Base-by-base conservation (phyloP, 2,113 vertebrate genomes). In the Ictidomys tridecemlineatus region DNA sequence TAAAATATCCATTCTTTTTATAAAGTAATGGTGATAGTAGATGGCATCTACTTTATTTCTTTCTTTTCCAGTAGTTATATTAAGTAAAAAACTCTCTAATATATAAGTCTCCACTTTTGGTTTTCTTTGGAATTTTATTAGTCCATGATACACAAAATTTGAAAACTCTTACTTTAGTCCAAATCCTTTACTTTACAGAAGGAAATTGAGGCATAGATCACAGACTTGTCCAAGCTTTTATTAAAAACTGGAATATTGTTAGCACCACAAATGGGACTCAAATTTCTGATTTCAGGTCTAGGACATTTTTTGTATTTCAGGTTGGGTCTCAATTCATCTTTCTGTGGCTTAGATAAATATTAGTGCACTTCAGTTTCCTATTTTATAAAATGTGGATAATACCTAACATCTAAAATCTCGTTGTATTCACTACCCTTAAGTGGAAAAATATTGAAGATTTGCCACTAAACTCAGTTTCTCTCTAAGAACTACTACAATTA, bases 1-100 rank as follows among this genome's bases (percentile, higher is more conserved):
- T 88, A 88, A 79, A 84, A 92, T 84, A 53, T 13, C 6, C 32
- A 96, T 92, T 83, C 67, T 82, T 73, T 79, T 92, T 93, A 45
- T 77, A 53, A 95, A 78, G 32, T 53, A 65, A 69, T 51, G 17
- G 5, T 86, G 26, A 90, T 87, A 61, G 85, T 53, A 53, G 20
- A 48, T 69, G 28, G 2, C 18, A n/a, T 74, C 26, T 70, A 4
- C 8, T 88, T 93, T 85, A 13, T 93, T 86, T 95, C 22, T 93
- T 93, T 80, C 10, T 85, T 92, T 97, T 95, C n/a, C 28, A 37
- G 10, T 89, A 65, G 24, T 77, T 93, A 82, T 77, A 77, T 53
- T 91, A 93, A 69, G 28, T 61, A 73, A 89, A 89, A 95, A 26
- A 24, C 86, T 85, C 18, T 28, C 45, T 82, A 45, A 32, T 85